Percentiles rank a stretch among this genome's conserved stretches.
These are phyloP conservation scores for Himalopsyche kuldschensis DNA, from an alignment of 2,888 invertebrate species.

Conservation along the genomic window DNA sequence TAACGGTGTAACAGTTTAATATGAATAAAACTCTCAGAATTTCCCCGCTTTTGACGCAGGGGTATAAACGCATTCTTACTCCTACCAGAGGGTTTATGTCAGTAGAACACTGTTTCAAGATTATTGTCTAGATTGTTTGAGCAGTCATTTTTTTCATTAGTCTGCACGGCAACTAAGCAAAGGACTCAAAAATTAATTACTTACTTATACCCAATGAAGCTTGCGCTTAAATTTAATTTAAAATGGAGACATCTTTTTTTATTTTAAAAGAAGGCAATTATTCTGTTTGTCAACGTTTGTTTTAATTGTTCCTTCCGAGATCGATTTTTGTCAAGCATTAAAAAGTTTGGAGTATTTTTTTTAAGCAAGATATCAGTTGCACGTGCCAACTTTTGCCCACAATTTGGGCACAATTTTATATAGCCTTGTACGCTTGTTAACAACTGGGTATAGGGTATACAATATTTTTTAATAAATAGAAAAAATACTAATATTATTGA, in stretches of 20 bases:
- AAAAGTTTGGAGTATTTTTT: slow-evolving; percentile 12
- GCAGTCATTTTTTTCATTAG: background rate
- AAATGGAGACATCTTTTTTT: background rate
- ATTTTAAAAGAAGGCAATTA: background rate
- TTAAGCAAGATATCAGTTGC: too few species aligned
- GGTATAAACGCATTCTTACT: background rate
- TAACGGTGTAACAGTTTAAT: too few species aligned
- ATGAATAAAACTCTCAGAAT: too few species aligned
- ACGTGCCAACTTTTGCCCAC: too few species aligned
- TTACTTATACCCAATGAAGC: slow-evolving; percentile 1
- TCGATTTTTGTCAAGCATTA: background rate
- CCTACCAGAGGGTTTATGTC: background rate
- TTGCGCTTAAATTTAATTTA: background rate
- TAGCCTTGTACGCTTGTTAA: too few species aligned
- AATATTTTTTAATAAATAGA: too few species aligned
- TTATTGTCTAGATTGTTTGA: slow-evolving; percentile 1
- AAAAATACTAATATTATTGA: too few species aligned
- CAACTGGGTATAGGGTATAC: too few species aligned
- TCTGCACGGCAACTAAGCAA: background rate
- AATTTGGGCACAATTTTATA: too few species aligned
- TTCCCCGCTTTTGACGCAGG: background rate
- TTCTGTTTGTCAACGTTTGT: background rate
- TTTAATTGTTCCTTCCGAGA: background rate
- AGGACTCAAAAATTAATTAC: slow-evolving; percentile 20
- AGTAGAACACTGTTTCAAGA: background rate